Conservation (phyloP, 2,113 vertebrate genomes). For the Rhinichthys klamathensis region DNA sequence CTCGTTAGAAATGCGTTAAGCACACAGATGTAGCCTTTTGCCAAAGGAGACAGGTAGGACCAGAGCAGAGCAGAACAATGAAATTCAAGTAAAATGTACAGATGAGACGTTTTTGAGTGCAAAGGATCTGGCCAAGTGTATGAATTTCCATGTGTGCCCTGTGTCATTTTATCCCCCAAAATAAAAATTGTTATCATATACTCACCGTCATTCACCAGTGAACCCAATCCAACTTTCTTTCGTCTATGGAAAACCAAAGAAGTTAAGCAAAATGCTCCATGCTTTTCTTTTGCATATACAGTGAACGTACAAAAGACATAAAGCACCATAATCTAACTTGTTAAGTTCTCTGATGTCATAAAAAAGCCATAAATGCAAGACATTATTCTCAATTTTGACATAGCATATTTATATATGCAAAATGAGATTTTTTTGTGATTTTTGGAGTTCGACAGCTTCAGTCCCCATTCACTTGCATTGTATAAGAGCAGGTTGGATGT, state of each 20-base stretch:
- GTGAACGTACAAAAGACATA: not conserved
- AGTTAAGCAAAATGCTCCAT: not conserved
- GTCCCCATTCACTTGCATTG: not conserved
- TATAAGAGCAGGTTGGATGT: not conserved
- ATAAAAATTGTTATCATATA: not conserved
- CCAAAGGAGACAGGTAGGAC: slow-evolving; percentile 54
- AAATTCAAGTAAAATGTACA: slow-evolving; percentile 18
- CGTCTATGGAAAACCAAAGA: not conserved
- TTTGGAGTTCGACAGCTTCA: not conserved
- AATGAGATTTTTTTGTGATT: not conserved
- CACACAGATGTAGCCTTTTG: slow-evolving; percentile 63
- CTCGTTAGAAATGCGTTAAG: slow-evolving; percentile 76
- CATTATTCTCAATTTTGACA: too few species aligned
- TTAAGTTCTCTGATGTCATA: not conserved
- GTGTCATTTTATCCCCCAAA: not conserved
- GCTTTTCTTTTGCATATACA: too few species aligned
- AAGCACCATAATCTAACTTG: not conserved
- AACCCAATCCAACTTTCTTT: not conserved
- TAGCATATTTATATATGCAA: too few species aligned
- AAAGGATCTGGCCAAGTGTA: not conserved
- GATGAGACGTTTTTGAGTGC: slow-evolving; percentile 45
- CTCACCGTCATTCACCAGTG: not conserved
- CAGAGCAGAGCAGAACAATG: slow-evolving; percentile 51
- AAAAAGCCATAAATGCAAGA: not conserved
- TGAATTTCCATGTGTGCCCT: not conserved